These are phyloP conservation scores for Macaca fascicularis DNA, from an alignment of 2,113 vertebrate genomes.

Conservation along the genomic window T2T-MFA8v1.1 NC_088376.1:47448001-47448500, in stretches of 20 bases:
- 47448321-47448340: too few species aligned
- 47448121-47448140: background rate
- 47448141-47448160: background rate
- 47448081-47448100: background rate
- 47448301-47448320: too few species aligned
- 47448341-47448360: too few species aligned
- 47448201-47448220: too few species aligned
- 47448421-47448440: background rate
- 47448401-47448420: too few species aligned
- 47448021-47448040: background rate
- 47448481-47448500: background rate
- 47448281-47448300: too few species aligned
- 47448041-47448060: background rate
- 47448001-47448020: background rate
- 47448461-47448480: background rate
- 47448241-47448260: too few species aligned
- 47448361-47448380: too few species aligned
- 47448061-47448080: background rate
- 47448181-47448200: too few species aligned
- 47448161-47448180: accelerated
- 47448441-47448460: accelerated
- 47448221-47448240: too few species aligned
- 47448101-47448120: background rate
- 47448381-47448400: too few species aligned
- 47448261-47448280: too few species aligned